Evolutionary conservation across 2,797 vertebrate genomes (phyloP).

Genomic region (Rhincodon typus): DNA sequence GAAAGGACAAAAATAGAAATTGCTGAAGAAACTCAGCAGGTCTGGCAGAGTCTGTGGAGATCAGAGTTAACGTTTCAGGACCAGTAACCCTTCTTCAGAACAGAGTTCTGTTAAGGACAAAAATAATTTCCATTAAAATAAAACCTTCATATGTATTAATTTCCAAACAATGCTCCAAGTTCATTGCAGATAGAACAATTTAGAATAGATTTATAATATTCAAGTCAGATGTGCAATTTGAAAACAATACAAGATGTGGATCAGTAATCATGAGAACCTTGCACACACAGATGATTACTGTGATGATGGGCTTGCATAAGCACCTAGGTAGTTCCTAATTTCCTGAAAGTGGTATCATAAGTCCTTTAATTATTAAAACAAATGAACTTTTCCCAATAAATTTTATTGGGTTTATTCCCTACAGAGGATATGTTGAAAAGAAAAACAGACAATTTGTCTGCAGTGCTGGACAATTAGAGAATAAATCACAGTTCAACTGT

Average conservation of each 20-base stretch:
- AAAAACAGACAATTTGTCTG: background rate
- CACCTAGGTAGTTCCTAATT: background rate
- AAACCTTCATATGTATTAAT: background rate
- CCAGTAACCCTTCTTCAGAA: no score
- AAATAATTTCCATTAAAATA: background rate
- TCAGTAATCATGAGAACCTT: background rate
- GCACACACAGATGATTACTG: background rate
- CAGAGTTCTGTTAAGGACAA: background rate
- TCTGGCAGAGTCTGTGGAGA: no score
- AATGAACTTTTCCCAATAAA: background rate
- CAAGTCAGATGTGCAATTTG: background rate
- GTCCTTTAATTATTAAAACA: background rate
- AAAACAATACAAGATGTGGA: background rate
- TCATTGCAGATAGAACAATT: background rate
- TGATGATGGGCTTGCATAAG: background rate
- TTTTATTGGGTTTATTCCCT: background rate
- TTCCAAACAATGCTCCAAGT: background rate
- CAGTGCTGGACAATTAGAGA: background rate
- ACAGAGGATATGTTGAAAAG: background rate
- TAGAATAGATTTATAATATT: background rate
- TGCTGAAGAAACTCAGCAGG: no score
- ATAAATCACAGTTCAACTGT: background rate
- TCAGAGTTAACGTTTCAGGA: no score
- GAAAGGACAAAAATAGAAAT: no score
- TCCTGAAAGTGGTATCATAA: background rate